Conservation (phyloP, 2,888 invertebrate genomes). For the Drosophila yooni region DNA sequence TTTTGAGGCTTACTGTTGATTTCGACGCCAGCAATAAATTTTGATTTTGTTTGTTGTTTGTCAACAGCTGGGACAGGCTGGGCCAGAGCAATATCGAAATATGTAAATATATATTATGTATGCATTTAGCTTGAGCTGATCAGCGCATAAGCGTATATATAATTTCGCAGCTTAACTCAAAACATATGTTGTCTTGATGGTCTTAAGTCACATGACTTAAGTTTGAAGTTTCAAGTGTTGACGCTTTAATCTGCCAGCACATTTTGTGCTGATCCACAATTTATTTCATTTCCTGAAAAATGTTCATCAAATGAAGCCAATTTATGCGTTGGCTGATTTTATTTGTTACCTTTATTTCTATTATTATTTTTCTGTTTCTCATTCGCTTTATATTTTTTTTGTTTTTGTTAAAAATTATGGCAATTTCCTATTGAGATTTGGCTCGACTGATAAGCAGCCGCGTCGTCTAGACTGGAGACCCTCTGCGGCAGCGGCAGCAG, state of each 20-base stretch:
- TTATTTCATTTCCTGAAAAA: conserved; percentile 62
- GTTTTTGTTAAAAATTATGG: conserved; percentile 46
- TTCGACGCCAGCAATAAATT: conserved; percentile 43
- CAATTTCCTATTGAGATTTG: conserved; percentile 74
- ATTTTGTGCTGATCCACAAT: conserved; percentile 43
- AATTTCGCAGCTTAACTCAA: conserved; percentile 22
- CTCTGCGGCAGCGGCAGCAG: conserved; percentile 23
- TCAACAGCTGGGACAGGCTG: conserved; percentile 44
- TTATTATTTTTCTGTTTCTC: conserved; percentile 8
- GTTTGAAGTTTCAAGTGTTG: conserved; percentile 35
- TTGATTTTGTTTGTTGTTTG: conserved; percentile 44
- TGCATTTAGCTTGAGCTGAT: background rate
- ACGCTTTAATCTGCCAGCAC: conserved; percentile 44
- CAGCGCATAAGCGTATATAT: background rate
- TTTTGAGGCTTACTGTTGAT: conserved; percentile 15
- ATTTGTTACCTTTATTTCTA: conserved; percentile 24
- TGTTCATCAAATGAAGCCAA: conserved; percentile 59
- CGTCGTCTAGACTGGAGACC: conserved; percentile 62
- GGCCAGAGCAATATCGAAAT: conserved; percentile 24
- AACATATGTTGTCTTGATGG: conserved; percentile 51
- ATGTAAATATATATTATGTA: background rate
- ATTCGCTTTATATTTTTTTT: conserved; percentile 2
- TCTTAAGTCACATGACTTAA: conserved; percentile 7
- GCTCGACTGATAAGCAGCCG: conserved; percentile 58
- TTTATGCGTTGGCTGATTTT: conserved; percentile 42